Base-by-base conservation (phyloP, 2,888 invertebrate species). In the Sesamia inferens region DNA sequence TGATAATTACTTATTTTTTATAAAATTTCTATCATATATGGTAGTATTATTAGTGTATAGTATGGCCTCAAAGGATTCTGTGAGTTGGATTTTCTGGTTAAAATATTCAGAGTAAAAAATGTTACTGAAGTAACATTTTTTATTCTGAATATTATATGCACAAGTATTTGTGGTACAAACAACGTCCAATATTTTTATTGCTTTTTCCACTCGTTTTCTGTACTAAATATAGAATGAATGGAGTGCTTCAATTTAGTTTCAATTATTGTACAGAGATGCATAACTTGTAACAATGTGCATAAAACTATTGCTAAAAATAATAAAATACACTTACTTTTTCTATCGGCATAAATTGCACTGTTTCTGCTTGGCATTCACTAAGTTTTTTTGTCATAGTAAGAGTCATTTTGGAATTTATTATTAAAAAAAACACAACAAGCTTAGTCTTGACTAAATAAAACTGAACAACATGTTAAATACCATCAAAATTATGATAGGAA, bases 311-410 rank as follows among this genome's bases (percentile, higher is more conserved):
- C 48, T 0, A 22, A 14, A 0, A 51, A 44, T 24, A 19, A 54
- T 31, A 22, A 66, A 62, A 65, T 47, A 68, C 22, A 91, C 94
- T 93, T 90, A 96, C 96, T 91, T 96, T 96, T 91, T 95, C 93
- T 82, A 95, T 92, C 47, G 95, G 92, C 95, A 96, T 93, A 89
- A 95, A 95, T 88, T 96, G 94, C 54, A 96, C 93, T 51, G 95
- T 94, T 89, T 95, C 95, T 74, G 94, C 91, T 84, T 94, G 93
- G 87, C 95, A 95, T 91, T 95, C 95, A 88, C 92, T 94, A 76
- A 96, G 90, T 93, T 96, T 95, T 90, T 89, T 94, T 78, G 95
- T 96, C 95, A 96, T 95, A 76, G 96, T 96, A 81, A 96, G 81
- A 91, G 94, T 93, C 96, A 96, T 96, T 68, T 90, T 79, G 73